Conservation (phyloP, 2,888 invertebrate genomes). For the Trimorus sp. region DNA sequence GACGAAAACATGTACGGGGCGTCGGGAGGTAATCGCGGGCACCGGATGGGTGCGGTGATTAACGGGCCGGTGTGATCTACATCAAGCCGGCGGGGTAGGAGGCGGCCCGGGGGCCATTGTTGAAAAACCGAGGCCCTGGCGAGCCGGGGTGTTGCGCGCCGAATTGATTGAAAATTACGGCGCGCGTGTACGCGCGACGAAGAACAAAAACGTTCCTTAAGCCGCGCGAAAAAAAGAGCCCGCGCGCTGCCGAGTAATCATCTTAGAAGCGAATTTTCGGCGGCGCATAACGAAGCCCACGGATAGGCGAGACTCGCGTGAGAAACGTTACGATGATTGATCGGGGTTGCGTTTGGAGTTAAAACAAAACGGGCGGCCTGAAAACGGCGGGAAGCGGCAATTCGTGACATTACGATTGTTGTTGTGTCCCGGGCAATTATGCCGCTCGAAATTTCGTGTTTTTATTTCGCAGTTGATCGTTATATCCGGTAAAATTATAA, state of each 20-base stretch:
- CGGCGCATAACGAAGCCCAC: too few relatives aligned
- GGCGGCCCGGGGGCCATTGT: conserved; percentile 60
- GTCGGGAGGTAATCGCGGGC: conserved; percentile 74
- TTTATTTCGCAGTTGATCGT: conserved; percentile 55
- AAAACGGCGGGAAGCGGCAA: background rate
- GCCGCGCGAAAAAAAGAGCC: too few relatives aligned
- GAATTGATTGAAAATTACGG: conserved; percentile 75
- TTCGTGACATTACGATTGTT: conserved; percentile 42
- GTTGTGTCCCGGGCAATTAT: conserved; percentile 40
- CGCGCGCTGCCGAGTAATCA: too few relatives aligned
- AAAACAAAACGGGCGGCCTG: too few relatives aligned
- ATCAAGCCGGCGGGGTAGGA: conserved; percentile 72
- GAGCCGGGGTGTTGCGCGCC: conserved; percentile 44
- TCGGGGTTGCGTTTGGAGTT: background rate
- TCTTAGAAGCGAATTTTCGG: too few relatives aligned
- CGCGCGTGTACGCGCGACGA: conserved; percentile 71
- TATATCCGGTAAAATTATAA: conserved; percentile 53
- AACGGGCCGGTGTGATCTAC: conserved; percentile 77
- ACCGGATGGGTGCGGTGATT: conserved; percentile 74
- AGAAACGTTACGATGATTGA: background rate
- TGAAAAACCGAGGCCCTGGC: conserved; percentile 56
- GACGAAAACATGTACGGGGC: conserved; percentile 67
- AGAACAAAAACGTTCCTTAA: too few relatives aligned
- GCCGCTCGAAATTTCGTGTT: conserved; percentile 46
- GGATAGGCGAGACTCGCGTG: too few relatives aligned